Evolutionary conservation across 1,140 invertebrate species (phyloP).

Genomic region (Calosoma granatense): DNA sequence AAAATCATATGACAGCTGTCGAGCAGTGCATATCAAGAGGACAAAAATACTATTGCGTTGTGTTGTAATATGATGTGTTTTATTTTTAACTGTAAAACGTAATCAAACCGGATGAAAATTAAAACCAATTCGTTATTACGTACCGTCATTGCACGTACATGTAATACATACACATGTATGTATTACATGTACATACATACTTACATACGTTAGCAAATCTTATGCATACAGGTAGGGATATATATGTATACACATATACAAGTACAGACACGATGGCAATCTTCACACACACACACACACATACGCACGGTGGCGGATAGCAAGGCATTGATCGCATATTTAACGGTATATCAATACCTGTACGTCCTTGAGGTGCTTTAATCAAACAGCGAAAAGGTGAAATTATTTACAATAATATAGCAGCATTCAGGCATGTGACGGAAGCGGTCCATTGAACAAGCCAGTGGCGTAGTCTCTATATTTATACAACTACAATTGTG

Average conservation of each 20-base stretch:
- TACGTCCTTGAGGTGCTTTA: neutral
- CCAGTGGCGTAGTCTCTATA: constrained; percentile 1
- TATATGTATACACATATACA: neutral
- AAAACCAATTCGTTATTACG: neutral
- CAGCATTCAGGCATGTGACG: neutral
- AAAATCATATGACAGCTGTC: too few species aligned
- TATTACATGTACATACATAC: too few species aligned
- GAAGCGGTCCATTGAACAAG: neutral
- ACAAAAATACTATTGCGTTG: too few species aligned
- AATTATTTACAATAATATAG: constrained; percentile 1
- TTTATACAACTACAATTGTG: too few species aligned
- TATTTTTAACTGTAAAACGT: neutral
- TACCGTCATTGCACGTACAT: too few species aligned
- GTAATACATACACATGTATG: too few species aligned
- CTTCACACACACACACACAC: neutral
- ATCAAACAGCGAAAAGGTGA: constrained; percentile 2
- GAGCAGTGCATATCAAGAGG: too few species aligned
- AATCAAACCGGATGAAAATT: neutral
- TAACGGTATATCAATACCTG: constrained; percentile 1
- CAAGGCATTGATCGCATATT: too few species aligned
- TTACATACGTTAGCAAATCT: too few species aligned
- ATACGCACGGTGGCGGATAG: too few species aligned
- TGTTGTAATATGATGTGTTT: too few species aligned
- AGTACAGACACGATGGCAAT: neutral
- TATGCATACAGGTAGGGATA: neutral